These are phyloP conservation scores for Eurystomus glaucurus DNA, from an alignment of 2,797 vertebrate species.

Conservation along the genomic window DNA sequence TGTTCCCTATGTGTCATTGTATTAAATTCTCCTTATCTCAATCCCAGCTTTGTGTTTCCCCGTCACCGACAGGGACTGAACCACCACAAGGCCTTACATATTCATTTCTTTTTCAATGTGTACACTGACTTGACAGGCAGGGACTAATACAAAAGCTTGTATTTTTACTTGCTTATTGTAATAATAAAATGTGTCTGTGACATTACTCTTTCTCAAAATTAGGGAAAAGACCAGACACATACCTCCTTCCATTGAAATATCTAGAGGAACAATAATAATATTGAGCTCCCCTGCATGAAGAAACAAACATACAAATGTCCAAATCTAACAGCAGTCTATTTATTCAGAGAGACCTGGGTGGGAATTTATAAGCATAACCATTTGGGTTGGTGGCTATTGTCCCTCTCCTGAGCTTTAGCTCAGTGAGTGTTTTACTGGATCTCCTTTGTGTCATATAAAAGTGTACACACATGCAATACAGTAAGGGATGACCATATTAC, in stretches of 20 bases:
- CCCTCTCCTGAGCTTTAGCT: not conserved
- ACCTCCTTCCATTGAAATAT: not conserved
- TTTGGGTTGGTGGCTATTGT: not conserved
- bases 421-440: not conserved
- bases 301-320: not conserved
- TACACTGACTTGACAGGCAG: not conserved
- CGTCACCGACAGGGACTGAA: too few relatives aligned
- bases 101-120: not conserved
- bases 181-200: not conserved
- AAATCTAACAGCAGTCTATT: not conserved
- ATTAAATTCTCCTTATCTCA: too few relatives aligned
- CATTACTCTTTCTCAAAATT: not conserved
- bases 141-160: not conserved
- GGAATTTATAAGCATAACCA: not conserved
- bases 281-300: not conserved
- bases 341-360: not conserved
- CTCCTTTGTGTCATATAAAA: not conserved
- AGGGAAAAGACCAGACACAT: not conserved
- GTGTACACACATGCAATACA: not conserved
- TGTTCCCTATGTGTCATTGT: too few relatives aligned
- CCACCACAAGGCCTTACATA: not conserved
- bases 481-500: not conserved
- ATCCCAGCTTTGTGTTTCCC: too few relatives aligned
- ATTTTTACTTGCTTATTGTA: not conserved
- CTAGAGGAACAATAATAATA: not conserved